Conservation (phyloP, 2,888 invertebrate genomes). For the Strigamia crassipes region DNA sequence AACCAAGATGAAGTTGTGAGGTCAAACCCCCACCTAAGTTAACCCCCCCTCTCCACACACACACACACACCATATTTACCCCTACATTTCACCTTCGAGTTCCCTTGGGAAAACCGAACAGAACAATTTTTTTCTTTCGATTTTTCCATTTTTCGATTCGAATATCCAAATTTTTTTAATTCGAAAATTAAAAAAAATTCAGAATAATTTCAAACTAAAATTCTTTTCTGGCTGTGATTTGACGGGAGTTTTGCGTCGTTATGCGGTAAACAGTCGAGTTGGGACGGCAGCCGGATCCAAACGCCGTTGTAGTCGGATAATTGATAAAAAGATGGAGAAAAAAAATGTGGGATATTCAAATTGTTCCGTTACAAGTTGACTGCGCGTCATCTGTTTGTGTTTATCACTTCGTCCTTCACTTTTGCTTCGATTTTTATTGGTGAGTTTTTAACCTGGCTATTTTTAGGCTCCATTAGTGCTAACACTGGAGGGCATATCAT, state of each 20-base stretch:
- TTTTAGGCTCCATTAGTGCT: neutral
- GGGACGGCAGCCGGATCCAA: no score
- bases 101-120: neutral
- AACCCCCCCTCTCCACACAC: neutral
- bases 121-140: neutral
- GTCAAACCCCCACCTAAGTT: neutral
- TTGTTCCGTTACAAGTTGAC: neutral
- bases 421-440: constrained; percentile 3
- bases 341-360: no score
- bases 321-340: no score
- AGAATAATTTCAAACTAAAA: no score
- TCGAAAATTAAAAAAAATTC: no score
- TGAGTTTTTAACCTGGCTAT: neutral
- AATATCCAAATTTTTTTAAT: no score
- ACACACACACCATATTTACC: neutral
- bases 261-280: no score
- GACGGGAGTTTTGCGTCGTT: no score
- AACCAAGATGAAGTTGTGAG: constrained; percentile 4
- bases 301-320: no score
- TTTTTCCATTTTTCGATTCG: neutral
- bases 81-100: neutral
- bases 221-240: no score
- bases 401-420: neutral
- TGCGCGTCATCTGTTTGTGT: neutral
- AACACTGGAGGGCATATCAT: neutral